phyloP scores from a whole-genome alignment of 2,113 vertebrate species.

The Oreochromis aureus region DNA sequence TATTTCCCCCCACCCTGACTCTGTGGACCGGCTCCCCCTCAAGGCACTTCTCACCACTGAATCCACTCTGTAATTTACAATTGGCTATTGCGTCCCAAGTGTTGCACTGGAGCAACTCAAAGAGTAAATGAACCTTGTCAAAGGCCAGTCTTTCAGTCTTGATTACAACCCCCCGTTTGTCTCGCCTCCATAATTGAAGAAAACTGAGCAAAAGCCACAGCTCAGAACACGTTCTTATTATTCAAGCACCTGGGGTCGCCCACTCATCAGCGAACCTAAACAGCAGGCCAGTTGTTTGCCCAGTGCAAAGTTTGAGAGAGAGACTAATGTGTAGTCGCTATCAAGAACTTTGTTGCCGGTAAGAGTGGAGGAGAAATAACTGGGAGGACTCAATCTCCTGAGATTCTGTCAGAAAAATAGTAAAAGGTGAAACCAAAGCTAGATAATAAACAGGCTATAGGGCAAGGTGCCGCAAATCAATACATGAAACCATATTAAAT shows the following conservation, averaged over 20 bases:
- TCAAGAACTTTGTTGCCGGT: constrained; percentile 16
- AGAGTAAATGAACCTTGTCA: constrained; percentile 54
- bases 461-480: constrained; percentile 61
- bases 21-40: constrained; percentile 1
- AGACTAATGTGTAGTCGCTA: constrained; percentile 25
- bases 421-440: constrained; percentile 60
- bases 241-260: constrained; percentile 20
- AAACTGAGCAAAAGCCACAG: background rate
- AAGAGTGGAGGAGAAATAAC: background rate
- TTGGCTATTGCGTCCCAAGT: constrained; percentile 55
- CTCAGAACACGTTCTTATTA: constrained; percentile 1
- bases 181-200: background rate
- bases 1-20: background rate
- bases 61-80: constrained; percentile 61
- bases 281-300: background rate
- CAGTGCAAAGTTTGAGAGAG: constrained; percentile 27
- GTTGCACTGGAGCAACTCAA: constrained; percentile 44
- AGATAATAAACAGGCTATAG: constrained; percentile 59
- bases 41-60: constrained; percentile 50
- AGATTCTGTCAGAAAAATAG: constrained; percentile 31
- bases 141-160: constrained; percentile 39
- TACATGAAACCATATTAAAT: constrained; percentile 62
- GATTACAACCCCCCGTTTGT: constrained; percentile 28
- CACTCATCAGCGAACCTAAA: constrained; percentile 1
- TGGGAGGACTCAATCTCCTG: constrained; percentile 21